Evolutionary conservation across 2,113 vertebrate species (phyloP).

Genomic region (Porphyrio hochstetteri): DNA sequence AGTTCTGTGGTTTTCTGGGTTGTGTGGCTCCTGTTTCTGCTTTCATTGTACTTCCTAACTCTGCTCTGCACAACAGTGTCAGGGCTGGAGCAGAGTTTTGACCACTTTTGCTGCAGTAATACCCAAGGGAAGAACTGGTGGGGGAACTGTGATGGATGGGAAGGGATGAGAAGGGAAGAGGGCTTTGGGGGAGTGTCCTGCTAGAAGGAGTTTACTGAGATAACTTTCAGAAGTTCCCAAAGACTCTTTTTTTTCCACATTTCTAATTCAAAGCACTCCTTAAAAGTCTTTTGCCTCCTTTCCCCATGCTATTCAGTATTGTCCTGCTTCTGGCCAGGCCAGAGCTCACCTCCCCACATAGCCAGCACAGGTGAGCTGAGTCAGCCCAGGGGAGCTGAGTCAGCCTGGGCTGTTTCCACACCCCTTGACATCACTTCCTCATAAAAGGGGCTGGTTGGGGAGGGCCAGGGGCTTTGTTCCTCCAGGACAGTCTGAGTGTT

Average conservation of each 20-base stretch:
- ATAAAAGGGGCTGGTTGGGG: no score
- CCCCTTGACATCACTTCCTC: no score
- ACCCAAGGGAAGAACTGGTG: neutral
- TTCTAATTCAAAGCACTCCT: neutral
- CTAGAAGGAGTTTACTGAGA: neutral
- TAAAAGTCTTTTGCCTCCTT: neutral
- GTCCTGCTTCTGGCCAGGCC: no score
- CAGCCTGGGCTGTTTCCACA: no score
- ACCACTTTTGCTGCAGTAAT: neutral
- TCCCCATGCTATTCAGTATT: neutral
- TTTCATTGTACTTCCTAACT: neutral
- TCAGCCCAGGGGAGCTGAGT: no score
- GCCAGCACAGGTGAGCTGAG: no score
- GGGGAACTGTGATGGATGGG: neutral
- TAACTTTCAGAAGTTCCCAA: neutral
- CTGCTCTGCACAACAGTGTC: neutral
- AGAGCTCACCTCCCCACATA: no score
- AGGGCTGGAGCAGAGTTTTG: neutral
- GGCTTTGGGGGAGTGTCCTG: neutral
- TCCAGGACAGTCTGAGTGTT: no score
- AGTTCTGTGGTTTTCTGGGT: neutral
- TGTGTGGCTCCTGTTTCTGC: neutral
- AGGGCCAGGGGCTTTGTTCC: no score
- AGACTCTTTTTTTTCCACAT: neutral
- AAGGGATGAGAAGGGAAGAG: neutral